Evolutionary conservation across 2,888 invertebrate genomes (phyloP), one percentile per base, ranked within the genome.

Genomic region (Sturmia bella): DNA sequence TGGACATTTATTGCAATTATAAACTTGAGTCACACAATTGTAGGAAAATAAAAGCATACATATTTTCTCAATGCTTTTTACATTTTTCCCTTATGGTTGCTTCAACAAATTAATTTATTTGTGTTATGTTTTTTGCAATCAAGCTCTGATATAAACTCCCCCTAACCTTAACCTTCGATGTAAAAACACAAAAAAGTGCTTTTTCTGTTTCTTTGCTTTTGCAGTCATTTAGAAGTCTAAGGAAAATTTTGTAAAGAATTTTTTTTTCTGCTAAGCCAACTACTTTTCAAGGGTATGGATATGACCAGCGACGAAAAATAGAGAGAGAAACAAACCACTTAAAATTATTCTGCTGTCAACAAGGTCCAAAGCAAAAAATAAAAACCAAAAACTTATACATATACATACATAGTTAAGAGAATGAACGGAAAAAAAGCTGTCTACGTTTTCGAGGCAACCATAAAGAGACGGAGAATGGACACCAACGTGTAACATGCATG

Each of bases 1-100:
- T 82, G 82, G 82, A 82, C 77, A 82, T 82, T 78, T 82, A 82
- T 82, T 82, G 82, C 82, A 82, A 82, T 82, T 82, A 82, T 82
- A 82, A 82, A 70, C 77, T 82, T 82, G 81, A 82, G 77, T 73
- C 81, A 77, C 50, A 81, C 45, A 81, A 66, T 61, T 43, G 39
- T 57, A 21, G 12, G 61, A 37, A 66, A 37, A 32, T 32, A 76
- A 69, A 27, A 19, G 48, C 3, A 69, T 24, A 68, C 54, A 57
- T 59, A 52, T 12, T 61, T 54, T 24, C 21, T 66, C 12, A 37
- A 15, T 54, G 27, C 56, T 43, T 37, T 56, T 43, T 66, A 4
- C 41, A 45, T 45, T 73, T 56, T 61, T 68, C 12, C 27, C 21
- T 48, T 73, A 52, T 43, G 66, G 52, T 64, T 43, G 66, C 48